phyloP scores from a whole-genome alignment of 2,888 invertebrate genomes.

The Drosophila recens region DNA sequence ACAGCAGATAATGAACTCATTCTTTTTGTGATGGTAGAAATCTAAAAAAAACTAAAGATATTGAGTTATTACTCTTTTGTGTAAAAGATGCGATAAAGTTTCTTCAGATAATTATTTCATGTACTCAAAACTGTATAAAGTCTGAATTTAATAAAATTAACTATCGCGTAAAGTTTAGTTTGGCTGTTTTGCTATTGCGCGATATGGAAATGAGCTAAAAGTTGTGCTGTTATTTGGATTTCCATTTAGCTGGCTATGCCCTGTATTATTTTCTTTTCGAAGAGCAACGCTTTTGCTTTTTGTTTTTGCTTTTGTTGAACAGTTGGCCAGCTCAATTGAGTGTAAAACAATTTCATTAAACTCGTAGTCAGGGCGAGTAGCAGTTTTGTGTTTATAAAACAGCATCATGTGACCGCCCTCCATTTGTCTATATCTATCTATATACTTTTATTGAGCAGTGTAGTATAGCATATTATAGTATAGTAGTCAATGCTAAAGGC shows the following conservation, averaged over 20 bases:
- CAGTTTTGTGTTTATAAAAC: conserved; percentile 17
- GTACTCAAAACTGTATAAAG: too few relatives aligned
- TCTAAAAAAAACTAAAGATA: too few relatives aligned
- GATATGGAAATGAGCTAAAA: conserved; percentile 45
- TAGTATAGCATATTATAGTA: conserved; percentile 6
- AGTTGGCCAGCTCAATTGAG: conserved; percentile 82
- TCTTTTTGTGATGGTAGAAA: too few relatives aligned
- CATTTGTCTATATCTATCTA: conserved; percentile 27
- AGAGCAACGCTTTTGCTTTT: conserved; percentile 13
- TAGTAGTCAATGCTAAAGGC: conserved; percentile 35
- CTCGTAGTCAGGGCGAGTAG: conserved; percentile 35
- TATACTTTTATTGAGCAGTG: conserved; percentile 17
- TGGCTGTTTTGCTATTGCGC: conserved; percentile 8
- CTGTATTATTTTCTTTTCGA: conserved; percentile 14
- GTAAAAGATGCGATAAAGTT: too few relatives aligned
- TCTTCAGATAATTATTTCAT: too few relatives aligned
- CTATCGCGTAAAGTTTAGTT: not conserved
- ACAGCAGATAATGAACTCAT: too few relatives aligned
- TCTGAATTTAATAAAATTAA: not conserved
- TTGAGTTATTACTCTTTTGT: too few relatives aligned
- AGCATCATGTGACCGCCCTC: conserved; percentile 22
- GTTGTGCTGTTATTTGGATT: conserved; percentile 34
- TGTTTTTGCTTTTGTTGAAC: conserved; percentile 40
- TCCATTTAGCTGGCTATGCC: conserved; percentile 35
- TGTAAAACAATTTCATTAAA: conserved; percentile 82